Evolutionary conservation across 2,888 invertebrate species (phyloP), one percentile per base, ranked within the genome.

Genomic region (Hedychridium roseum): DNA sequence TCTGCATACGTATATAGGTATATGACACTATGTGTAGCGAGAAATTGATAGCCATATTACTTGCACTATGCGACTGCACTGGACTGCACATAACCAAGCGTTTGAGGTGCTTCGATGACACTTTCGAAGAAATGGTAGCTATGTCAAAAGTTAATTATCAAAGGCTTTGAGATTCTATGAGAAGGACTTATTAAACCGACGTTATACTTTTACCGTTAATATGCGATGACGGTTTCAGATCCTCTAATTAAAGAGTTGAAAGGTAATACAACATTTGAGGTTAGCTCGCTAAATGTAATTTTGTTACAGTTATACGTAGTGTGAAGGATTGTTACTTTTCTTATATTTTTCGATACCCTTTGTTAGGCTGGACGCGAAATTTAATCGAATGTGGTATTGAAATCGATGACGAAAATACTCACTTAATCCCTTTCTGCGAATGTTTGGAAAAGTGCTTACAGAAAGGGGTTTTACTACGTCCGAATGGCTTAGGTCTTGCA

Each of bases 241-340:
- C 85, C 85, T 30, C 76, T 85, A 52, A 74, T 86, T 55, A 85
- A 83, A 73, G 82, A 84, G 72, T 72, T 85, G 46, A 85, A 86
- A 83, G 83, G 84, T 84, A 78, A 70, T 49, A 27, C 15, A 17
- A 37, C 18, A 11, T 3, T 31, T 18, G 11, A 17, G 1, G 36
- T 21, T 12, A 43, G 20, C 18, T 11, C 6, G 16, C n/a, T n/a
- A 28, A 7, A 11, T 12, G 7, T 15, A 5, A 30, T n/a, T 5
- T 11, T 11, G 4, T 30, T n/a, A 11, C 6, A 30, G 6, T 9
- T 30, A 30, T 30, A 30, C 6, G 30, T 30, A 9, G 11, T 9
- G 3, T 11, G 4, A 30, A 9, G 6, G 23, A 23, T 9, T 4
- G 9, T 4, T 23, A 9, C n/a, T 23, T 23, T 23, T 6, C 4